These are phyloP conservation scores for Austrolebias charrua DNA, from an alignment of 2,797 vertebrate genomes.

Conservation along the genomic window DNA sequence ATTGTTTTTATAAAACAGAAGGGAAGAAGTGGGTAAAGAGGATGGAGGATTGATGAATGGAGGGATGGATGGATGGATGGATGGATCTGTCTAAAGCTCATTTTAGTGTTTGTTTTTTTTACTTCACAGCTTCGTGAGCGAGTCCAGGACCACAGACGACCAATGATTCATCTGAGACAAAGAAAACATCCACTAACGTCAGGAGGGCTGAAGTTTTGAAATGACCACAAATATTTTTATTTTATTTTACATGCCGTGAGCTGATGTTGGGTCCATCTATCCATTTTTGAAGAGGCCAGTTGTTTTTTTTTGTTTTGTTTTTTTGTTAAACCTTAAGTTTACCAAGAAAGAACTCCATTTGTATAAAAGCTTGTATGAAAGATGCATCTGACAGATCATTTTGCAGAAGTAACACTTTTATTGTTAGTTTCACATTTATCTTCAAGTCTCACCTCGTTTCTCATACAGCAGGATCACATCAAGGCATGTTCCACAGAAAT, in stretches of 20 bases:
- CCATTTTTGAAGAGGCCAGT: neutral
- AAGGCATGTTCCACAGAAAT: slow-evolving; percentile 54
- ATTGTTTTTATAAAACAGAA: slow-evolving; percentile 28
- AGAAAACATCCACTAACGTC: slow-evolving; percentile 24
- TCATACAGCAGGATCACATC: slow-evolving; percentile 47
- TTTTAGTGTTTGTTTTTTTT: neutral
- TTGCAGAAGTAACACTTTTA: slow-evolving; percentile 31
- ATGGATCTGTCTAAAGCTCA: slow-evolving; percentile 10
- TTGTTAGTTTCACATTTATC: slow-evolving; percentile 29
- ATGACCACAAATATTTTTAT: slow-evolving; percentile 3
- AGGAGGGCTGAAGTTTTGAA: slow-evolving; percentile 19
- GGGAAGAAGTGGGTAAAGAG: too few relatives aligned
- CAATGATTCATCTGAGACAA: slow-evolving; percentile 29
- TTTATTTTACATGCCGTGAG: neutral
- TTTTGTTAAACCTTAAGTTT: too few relatives aligned
- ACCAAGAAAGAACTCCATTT: slow-evolving; percentile 1
- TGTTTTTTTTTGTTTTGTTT: too few relatives aligned
- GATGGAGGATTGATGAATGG: too few relatives aligned
- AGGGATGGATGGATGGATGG: too few relatives aligned
- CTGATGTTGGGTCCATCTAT: slow-evolving; percentile 15
- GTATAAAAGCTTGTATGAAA: slow-evolving; percentile 10
- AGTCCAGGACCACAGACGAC: slow-evolving; percentile 34
- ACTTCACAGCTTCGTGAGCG: slow-evolving; percentile 23
- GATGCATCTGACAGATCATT: slow-evolving; percentile 14
- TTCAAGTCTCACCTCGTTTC: slow-evolving; percentile 41